Conservation (phyloP, 2,797 vertebrate genomes). For the Myiotriccus ornatus region DNA sequence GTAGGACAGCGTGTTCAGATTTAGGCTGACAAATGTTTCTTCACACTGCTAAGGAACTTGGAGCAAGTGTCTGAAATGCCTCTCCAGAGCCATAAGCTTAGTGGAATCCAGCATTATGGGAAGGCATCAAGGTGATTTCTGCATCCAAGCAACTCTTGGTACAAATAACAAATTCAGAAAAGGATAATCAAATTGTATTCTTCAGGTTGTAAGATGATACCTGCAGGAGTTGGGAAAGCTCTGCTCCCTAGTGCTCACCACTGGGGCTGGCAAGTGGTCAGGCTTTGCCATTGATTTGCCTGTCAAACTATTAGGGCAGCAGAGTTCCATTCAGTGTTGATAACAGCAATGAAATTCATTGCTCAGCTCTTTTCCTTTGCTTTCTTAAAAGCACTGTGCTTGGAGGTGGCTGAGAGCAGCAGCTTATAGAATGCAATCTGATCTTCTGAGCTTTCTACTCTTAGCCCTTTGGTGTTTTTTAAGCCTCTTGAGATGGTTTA, state of each 20-base stretch:
- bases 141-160: not conserved
- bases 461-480: not conserved
- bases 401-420: not conserved
- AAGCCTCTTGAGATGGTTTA: not conserved
- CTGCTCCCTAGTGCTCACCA: not conserved
- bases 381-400: not conserved
- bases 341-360: not conserved
- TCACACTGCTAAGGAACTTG: not conserved
- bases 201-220: not conserved
- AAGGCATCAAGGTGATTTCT: not conserved
- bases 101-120: not conserved
- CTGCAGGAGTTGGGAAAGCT: not conserved
- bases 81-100: not conserved
- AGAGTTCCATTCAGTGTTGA: not conserved
- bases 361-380: not conserved
- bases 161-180: constrained; percentile 21
- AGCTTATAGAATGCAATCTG: not conserved
- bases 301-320: not conserved
- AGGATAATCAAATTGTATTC: not conserved
- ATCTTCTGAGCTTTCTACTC: not conserved
- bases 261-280: not conserved
- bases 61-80: not conserved
- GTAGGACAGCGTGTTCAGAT: not conserved
- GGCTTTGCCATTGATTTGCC: not conserved
- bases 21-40: not conserved